Base-by-base conservation (phyloP, 2,888 invertebrate species). In the Nymphalis c-album region DNA sequence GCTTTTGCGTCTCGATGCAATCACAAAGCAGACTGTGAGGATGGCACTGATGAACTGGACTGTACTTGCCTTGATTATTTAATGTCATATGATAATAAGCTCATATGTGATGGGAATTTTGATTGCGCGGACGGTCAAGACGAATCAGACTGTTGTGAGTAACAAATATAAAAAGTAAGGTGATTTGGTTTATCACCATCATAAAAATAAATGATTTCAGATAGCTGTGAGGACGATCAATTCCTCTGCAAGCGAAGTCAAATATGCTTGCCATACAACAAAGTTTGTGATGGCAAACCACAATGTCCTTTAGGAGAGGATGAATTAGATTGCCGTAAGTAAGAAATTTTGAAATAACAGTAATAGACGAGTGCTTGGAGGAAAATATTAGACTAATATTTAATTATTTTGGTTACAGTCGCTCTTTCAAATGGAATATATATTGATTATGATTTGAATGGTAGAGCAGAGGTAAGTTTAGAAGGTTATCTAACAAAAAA, bases 81-180 rank as follows among this genome's bases (percentile, higher is more conserved):
- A 55, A 83, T 84, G 65, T 87, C 89, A 18, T 78, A 84, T 58
- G 81, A 91, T 70, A 91, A 94, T 16, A 85, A 90, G 10, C 91
- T 95, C 0, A 90, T 97, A 71, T 97, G 97, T 82, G 95, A 97
- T 84, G 96, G 96, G 22, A 90, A 94, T 70, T 87, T 94, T 5
- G 96, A 97, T 79, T 97, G 97, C 78, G 87, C 88, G 53, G 96
- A 96, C 88, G 87, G 93, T n/a, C 94, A 94, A 17, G 97, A 97
- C 81, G 97, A 97, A 88, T 80, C 87, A 45, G 87, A 94, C 77
- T 97, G 97, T 80, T 92, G 96, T 96, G 91, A 92, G 93, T 86
- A 72, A 4, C 1, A 22, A 20, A 51, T 7, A 16, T 6, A 6
- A 16, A 16, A 22, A 31, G 13, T 13, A 40, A 40, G 10, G 4